Evolutionary conservation across 1,140 invertebrate genomes (phyloP).

Genomic region (Spodoptera frugiperda): DNA sequence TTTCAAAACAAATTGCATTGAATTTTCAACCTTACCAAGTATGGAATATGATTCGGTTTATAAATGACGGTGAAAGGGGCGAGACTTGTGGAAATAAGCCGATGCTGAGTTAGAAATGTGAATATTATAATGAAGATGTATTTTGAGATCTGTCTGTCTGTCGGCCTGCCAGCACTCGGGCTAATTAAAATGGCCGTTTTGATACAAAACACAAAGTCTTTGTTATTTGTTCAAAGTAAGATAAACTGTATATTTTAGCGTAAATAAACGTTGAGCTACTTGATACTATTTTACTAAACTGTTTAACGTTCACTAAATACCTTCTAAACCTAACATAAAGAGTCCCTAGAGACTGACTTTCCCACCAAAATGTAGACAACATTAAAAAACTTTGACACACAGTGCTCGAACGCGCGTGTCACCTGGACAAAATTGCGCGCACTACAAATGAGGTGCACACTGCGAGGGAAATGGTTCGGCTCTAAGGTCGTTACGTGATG

Average conservation of each 20-base stretch:
- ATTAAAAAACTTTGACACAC: background rate
- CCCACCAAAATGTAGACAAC: conserved; percentile 10
- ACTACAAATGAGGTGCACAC: conserved; percentile 26
- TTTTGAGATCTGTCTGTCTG: background rate
- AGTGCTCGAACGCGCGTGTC: background rate
- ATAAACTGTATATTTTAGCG: too few species aligned
- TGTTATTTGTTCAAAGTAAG: too few species aligned
- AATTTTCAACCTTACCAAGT: background rate
- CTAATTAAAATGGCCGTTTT: conserved; percentile 5
- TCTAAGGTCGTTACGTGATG: conserved; percentile 5
- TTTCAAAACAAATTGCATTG: background rate
- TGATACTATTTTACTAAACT: too few species aligned
- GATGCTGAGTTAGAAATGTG: conserved; percentile 20
- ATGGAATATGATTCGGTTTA: background rate
- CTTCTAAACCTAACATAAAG: background rate
- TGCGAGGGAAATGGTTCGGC: conserved; percentile 1
- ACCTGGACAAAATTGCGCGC: conserved; percentile 14
- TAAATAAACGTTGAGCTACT: too few species aligned
- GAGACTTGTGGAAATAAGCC: background rate
- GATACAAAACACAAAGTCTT: background rate
- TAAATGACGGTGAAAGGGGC: background rate
- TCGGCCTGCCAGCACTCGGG: background rate
- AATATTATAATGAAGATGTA: conserved; percentile 32
- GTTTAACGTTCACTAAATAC: too few species aligned
- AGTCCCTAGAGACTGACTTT: background rate